phyloP scores from a whole-genome alignment of 2,113 vertebrate species.

The Chaetorhynchus papuensis region DNA sequence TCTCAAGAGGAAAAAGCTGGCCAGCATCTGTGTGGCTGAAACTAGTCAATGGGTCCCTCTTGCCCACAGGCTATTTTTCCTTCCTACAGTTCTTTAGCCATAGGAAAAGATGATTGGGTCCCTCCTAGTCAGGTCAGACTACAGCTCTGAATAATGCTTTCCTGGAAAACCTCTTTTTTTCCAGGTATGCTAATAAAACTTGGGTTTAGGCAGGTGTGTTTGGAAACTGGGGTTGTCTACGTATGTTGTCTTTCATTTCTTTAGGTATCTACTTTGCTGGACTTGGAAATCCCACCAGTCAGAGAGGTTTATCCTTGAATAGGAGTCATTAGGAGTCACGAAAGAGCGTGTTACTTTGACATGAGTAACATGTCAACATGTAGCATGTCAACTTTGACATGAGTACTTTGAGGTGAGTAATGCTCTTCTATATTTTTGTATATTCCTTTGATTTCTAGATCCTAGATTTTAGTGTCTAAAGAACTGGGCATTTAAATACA shows the following conservation, averaged over 20 bases:
- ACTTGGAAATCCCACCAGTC: not conserved
- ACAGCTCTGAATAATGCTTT: not conserved
- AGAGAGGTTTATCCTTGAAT: not conserved
- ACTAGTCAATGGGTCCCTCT: not conserved
- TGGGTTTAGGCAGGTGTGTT: not conserved
- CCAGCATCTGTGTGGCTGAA: not conserved
- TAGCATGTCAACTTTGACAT: not conserved
- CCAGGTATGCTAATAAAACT: too few relatives aligned
- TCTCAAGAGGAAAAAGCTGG: not conserved
- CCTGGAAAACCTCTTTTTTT: not conserved
- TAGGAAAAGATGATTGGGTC: fast-evolving
- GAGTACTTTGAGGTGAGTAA: not conserved
- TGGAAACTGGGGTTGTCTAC: not conserved
- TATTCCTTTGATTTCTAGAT: not conserved
- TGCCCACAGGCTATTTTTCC: not conserved
- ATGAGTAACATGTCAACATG: too few relatives aligned
- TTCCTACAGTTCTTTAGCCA: not conserved
- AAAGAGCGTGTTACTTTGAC: not conserved
- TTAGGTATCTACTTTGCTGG: not conserved
- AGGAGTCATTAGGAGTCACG: not conserved
- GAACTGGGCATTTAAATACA: not conserved
- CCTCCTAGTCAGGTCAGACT: not conserved
- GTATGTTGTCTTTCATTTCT: not conserved
- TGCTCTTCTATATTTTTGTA: not conserved
- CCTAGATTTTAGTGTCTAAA: not conserved